Base-by-base conservation (phyloP, 30 jellyfish, hydroid and myxozoan species). In the Rhopilema esculentum region DNA sequence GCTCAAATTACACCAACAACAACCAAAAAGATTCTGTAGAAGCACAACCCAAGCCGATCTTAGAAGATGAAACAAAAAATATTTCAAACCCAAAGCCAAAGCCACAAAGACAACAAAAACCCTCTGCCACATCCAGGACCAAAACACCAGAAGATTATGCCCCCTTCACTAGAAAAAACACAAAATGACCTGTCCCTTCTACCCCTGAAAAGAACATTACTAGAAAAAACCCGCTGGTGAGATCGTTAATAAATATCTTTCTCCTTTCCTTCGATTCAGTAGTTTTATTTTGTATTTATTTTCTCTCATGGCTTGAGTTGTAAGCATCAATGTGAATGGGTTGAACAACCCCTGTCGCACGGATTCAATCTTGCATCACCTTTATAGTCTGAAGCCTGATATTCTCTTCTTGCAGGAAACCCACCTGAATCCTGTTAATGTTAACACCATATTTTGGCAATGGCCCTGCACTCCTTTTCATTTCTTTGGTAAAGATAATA, bases 251-350 rank as follows among this genome's bases (percentile, higher is more conserved):
- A 2, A 63, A 19, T 2, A 19, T 17, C 30, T 63, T 63, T 19
- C 7, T 63, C 27, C n/a, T 1, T 6, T 63, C 6, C 8, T 9
- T 12, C 28, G 18, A 0, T 29, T 29, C 32, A 21, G 9, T 8
- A 21, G 16, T 1, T 65, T 19, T 19, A 21, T 65, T 65, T 18
- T n/a, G n/a, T n/a, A n/a, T n/a, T n/a, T 65, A 40, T 40, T 12
- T 27, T 21, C 2, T 69, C 17, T 49, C 31, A 32, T 74, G 84
- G 84, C 84, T 30, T 16, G 50, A 16, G 50, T 74, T 48, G 70
- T 65, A 74, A 48, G 84, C 49, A 74, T 74, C 8, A 74, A 74
- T 22, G 84, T 74, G 84, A 48, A 74, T 74, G 84, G 84, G 31
- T 49, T 74, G 70, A 40, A 27, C 2, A 69, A 74, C 71, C 40